Percentiles rank a stretch among this genome's conserved stretches.
Evolutionary conservation across 2,113 vertebrate species (phyloP).

Genomic region (Megalops atlanticus): DNA sequence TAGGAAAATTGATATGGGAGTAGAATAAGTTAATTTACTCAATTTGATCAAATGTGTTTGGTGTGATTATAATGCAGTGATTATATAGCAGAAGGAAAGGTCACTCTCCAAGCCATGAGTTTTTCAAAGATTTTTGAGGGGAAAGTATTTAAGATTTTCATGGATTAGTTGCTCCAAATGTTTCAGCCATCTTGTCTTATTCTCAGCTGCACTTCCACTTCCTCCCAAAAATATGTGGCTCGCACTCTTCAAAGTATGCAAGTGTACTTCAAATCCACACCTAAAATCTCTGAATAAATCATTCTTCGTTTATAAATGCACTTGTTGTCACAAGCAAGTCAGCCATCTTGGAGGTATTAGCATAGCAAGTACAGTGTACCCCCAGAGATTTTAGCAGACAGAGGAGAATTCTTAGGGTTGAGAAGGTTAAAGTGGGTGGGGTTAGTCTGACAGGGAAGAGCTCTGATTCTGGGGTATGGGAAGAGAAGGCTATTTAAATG

Average conservation of each 20-base stretch:
- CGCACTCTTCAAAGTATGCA: too few species aligned
- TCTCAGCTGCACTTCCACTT: neutral
- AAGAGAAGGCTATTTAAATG: slow-evolving; percentile 59
- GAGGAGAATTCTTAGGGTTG: neutral
- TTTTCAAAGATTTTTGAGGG: slow-evolving; percentile 20
- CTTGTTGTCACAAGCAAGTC: too few species aligned
- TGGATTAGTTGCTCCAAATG: slow-evolving; percentile 2
- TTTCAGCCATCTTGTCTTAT: neutral
- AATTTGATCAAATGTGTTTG: slow-evolving; percentile 33
- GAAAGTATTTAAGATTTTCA: neutral
- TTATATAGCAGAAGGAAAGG: neutral
- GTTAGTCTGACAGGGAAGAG: slow-evolving; percentile 39
- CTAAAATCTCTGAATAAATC: too few species aligned
- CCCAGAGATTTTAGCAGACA: neutral
- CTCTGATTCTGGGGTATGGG: slow-evolving; percentile 41
- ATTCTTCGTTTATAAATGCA: too few species aligned
- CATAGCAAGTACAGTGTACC: neutral
- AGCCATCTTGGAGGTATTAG: too few species aligned
- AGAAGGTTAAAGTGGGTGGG: slow-evolving; percentile 34
- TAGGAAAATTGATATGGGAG: slow-evolving; percentile 36
- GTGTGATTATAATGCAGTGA: slow-evolving; percentile 13
- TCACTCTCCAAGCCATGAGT: neutral
- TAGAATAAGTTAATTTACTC: slow-evolving; percentile 26
- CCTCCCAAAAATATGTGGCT: neutral
- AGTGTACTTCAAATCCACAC: too few species aligned